Evolutionary conservation across 2,888 invertebrate genomes (phyloP).

Genomic region (Prosapia bicincta): DNA sequence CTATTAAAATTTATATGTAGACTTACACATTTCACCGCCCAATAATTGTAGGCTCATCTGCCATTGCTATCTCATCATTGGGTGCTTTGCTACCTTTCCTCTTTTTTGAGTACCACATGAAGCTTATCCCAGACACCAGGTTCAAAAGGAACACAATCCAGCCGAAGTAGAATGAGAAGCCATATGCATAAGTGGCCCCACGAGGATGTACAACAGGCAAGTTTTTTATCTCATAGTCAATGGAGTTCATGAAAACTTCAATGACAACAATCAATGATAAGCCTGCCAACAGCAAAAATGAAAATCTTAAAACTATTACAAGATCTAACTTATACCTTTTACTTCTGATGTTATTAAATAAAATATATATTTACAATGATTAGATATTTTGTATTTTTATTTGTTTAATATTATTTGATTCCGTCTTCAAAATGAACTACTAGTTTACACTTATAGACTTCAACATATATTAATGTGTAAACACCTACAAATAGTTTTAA

Average conservation of each 20-base stretch:
- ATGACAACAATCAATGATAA: conserved; percentile 77
- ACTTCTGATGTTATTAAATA: too few species aligned
- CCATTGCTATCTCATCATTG: conserved; percentile 77
- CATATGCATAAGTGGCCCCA: conserved; percentile 63
- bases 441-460: too few species aligned
- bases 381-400: too few species aligned
- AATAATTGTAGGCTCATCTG: conserved; percentile 80
- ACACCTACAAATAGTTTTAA: too few species aligned
- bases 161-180: conserved; percentile 68
- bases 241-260: conserved; percentile 72
- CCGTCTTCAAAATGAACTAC: too few species aligned
- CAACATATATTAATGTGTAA: too few species aligned
- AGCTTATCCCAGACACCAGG: conserved; percentile 63
- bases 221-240: conserved; percentile 65
- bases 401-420: too few species aligned
- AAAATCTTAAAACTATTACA: too few species aligned
- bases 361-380: too few species aligned
- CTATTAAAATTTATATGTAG: too few species aligned
- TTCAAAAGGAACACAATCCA: conserved; percentile 75
- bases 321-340: too few species aligned
- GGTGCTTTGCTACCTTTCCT: conserved; percentile 80
- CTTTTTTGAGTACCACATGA: conserved; percentile 78
- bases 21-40: conserved; percentile 49
- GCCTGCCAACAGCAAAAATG: too few species aligned
- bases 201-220: conserved; percentile 64